Evolutionary conservation across 1,140 invertebrate species (phyloP).

Genomic region (Cydia amplana): DNA sequence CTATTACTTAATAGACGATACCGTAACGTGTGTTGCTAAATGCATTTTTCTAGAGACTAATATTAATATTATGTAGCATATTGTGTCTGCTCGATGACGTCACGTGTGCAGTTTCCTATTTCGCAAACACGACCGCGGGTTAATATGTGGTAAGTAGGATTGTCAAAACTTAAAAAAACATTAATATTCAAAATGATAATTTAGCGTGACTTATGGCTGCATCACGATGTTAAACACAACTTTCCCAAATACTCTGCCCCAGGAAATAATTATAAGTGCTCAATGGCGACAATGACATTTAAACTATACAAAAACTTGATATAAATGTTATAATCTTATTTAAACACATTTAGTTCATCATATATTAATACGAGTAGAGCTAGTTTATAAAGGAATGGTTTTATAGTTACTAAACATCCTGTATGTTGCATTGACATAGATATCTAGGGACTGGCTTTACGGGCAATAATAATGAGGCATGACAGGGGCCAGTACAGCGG

Average conservation of each 20-base stretch:
- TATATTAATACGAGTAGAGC: too few species aligned
- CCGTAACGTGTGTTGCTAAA: conserved; percentile 11
- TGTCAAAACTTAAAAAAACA: neutral
- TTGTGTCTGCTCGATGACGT: neutral
- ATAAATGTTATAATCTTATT: too few species aligned
- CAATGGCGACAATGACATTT: too few species aligned
- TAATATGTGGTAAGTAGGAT: neutral
- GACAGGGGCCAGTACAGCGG: too few species aligned
- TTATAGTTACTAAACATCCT: too few species aligned
- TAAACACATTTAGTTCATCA: too few species aligned
- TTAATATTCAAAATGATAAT: conserved; percentile 13
- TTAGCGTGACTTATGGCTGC: neutral
- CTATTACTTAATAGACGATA: neutral
- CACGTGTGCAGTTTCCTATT: conserved; percentile 6
- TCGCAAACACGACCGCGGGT: conserved; percentile 5
- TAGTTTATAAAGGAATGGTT: too few species aligned
- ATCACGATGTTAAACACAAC: neutral
- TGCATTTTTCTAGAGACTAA: neutral
- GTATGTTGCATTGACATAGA: too few species aligned
- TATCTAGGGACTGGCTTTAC: too few species aligned
- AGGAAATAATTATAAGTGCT: neutral
- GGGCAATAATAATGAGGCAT: too few species aligned
- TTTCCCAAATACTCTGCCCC: neutral
- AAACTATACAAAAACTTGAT: too few species aligned
- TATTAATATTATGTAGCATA: neutral